These are phyloP conservation scores for Tethea ocularis DNA, from an alignment of 2,888 invertebrate species.

Conservation along the genomic window DNA sequence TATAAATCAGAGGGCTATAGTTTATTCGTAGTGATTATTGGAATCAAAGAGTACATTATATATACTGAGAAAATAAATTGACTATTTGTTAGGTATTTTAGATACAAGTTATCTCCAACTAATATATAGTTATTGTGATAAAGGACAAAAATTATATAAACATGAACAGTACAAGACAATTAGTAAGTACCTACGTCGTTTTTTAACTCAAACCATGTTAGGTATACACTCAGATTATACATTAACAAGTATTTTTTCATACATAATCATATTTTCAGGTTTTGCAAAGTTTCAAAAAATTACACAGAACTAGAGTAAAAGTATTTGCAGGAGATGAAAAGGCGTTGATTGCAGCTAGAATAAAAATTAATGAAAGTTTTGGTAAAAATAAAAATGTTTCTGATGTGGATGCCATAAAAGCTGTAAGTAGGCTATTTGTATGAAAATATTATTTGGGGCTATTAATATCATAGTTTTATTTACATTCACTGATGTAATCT, in stretches of 20 bases:
- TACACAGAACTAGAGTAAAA: slow-evolving; percentile 87
- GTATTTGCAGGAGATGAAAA: slow-evolving; percentile 87
- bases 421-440: slow-evolving; percentile 72
- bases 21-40: no score
- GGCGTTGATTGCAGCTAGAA: slow-evolving; percentile 85
- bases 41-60: no score
- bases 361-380: slow-evolving; percentile 91
- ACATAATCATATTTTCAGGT: slow-evolving; percentile 80
- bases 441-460: no score
- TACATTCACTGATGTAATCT: no score
- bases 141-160: no score
- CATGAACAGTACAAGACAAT: slow-evolving; percentile 35
- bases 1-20: no score
- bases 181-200: slow-evolving; percentile 29
- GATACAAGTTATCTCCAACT: no score
- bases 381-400: slow-evolving; percentile 85
- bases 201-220: background rate
- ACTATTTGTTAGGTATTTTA: no score
- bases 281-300: slow-evolving; percentile 86
- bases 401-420: slow-evolving; percentile 84
- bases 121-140: no score
- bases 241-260: background rate
- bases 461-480: no score
- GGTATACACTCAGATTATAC: no score
- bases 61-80: no score